A percentile compares a stretch with the other conserved stretches of the same genome.
These are phyloP conservation scores for Mobula hypostoma DNA, from an alignment of 2,113 vertebrate genomes.

Conservation along the genomic window DNA sequence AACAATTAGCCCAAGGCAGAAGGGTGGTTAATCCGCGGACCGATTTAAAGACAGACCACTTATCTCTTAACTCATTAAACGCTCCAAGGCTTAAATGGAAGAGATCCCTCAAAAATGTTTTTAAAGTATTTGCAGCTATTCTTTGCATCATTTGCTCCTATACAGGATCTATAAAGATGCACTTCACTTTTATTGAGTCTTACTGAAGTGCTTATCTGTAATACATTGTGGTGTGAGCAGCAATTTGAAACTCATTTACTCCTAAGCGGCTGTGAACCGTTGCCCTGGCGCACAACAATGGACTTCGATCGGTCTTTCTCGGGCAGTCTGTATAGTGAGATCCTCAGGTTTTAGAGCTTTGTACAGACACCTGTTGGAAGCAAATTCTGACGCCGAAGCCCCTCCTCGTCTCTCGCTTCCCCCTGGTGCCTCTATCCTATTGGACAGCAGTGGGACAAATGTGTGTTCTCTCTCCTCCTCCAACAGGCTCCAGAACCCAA, in stretches of 20 bases:
- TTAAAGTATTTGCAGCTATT: neutral
- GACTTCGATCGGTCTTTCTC: neutral
- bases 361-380: constrained; percentile 21
- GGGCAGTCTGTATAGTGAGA: neutral
- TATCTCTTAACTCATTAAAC: neutral
- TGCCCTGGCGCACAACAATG: neutral
- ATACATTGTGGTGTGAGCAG: neutral
- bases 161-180: neutral
- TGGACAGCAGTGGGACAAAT: neutral
- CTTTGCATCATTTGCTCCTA: neutral
- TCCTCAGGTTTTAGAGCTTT: neutral
- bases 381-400: neutral
- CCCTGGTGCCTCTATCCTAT: neutral
- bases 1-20: neutral
- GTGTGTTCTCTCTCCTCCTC: neutral
- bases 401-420: constrained; percentile 21
- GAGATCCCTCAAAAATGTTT: neutral
- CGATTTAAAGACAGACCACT: too few species aligned
- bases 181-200: too few species aligned
- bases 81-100: neutral
- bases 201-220: neutral
- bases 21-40: neutral
- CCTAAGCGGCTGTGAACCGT: neutral
- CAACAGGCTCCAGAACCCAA: constrained; percentile 5
- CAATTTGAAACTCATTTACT: neutral